Conservation (phyloP, 1,140 invertebrate genomes). For the Drosophila sulfurigaster region DNA sequence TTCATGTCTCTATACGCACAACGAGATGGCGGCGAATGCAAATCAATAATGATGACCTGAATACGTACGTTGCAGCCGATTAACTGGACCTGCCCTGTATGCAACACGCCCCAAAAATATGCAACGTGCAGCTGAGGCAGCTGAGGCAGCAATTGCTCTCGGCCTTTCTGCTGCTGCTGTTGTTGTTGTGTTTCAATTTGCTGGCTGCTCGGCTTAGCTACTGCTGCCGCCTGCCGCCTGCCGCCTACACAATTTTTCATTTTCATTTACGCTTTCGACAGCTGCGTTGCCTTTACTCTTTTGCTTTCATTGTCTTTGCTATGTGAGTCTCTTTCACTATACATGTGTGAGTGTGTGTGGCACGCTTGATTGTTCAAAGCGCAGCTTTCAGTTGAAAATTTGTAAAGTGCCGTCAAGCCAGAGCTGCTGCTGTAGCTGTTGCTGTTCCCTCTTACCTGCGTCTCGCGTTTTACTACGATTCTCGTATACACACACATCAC, state of each 20-base stretch:
- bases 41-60: conserved; percentile 84
- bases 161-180: conserved; percentile 5
- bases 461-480: conserved; percentile 71
- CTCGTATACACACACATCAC: conserved; percentile 24
- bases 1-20: conserved; percentile 81
- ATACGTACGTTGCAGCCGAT: conserved; percentile 78
- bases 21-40: conserved; percentile 59
- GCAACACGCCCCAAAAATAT: conserved; percentile 69
- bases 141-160: conserved; percentile 29
- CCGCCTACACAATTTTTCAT: conserved; percentile 56
- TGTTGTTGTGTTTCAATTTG: conserved; percentile 74
- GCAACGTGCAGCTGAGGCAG: conserved; percentile 45
- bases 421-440: not conserved
- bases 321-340: conserved; percentile 2
- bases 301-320: conserved; percentile 71
- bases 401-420: conserved; percentile 66
- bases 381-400: conserved; percentile 78
- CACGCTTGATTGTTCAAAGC: conserved; percentile 80
- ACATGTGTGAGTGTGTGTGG: conserved; percentile 18
- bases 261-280: conserved; percentile 73
- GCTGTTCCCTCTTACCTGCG: conserved; percentile 51
- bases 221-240: conserved; percentile 12
- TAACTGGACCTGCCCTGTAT: conserved; percentile 64
- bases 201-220: conserved; percentile 13
- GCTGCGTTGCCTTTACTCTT: conserved; percentile 52